Evolutionary conservation across 1,140 invertebrate species (phyloP), one percentile per base, ranked within the genome.

Genomic region (Centruroides vittatus): DNA sequence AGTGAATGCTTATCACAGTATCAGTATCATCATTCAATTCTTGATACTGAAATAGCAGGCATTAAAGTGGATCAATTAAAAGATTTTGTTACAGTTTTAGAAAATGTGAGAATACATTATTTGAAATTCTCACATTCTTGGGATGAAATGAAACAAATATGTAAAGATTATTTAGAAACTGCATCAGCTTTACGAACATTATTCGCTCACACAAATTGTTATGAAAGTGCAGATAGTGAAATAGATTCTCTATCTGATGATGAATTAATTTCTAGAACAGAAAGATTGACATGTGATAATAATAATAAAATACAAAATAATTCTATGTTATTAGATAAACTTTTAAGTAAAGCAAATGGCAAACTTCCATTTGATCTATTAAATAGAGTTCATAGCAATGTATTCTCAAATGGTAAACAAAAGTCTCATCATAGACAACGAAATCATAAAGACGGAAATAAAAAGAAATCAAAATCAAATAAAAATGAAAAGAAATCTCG

Each of bases 141-240:
- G 59, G 59, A 55, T 47, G 49, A 64, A 47, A 61, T 64, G 8
- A 64, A 64, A 41, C 55, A 64, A 48, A 36, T 61, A 9, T 64
- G 59, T 46, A 57, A 64, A 58, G 49, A 61, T 49, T 64, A 64
- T 49, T 35, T 64, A 8, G 35, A 60, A 12, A 55, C 10, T 35
- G 35, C 59, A 3, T 11, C 50, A 12, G 50, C 55, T 36, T 8
- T 23, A 9, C n/a, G 59, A 58, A 56, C 13, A 23, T 58, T 50
- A 36, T 55, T 64, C 47, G 8, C 54, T 13, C 55, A 64, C 12
- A 54, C 23, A 5, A 51, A 58, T 3, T 10, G 47, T 35, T 56
- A 61, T 61, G 56, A 41, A 48, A 64, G 59, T 47, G 23, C 56
- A n/a, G 62, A 61, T 58, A 64, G 59, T 58, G 62, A 61, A 50